Evolutionary conservation across 2,888 invertebrate genomes (phyloP).

Genomic region (Isotomurus palustris): DNA sequence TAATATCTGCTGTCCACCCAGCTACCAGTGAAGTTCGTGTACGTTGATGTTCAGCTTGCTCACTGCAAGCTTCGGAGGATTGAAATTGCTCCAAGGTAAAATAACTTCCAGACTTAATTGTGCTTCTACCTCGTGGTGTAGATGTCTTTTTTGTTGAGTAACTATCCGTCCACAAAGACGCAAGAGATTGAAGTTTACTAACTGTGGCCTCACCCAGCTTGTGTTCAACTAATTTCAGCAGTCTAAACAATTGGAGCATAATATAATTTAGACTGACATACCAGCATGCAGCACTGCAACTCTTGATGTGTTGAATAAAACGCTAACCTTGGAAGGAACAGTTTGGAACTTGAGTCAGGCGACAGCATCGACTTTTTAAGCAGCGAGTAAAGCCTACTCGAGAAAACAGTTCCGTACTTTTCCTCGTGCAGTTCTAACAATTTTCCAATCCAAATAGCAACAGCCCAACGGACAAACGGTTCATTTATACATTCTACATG

Average conservation of each 20-base stretch:
- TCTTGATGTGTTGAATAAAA: constrained; percentile 7
- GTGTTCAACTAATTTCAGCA: constrained; percentile 22
- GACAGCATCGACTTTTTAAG: constrained; percentile 18
- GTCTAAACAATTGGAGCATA: constrained; percentile 17
- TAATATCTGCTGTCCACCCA: no score
- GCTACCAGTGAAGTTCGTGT: no score
- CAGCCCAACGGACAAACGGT: constrained; percentile 1
- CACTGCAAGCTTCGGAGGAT: no score
- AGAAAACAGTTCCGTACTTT: constrained; percentile 21
- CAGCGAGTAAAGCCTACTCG: constrained; percentile 19
- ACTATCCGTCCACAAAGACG: constrained; percentile 24
- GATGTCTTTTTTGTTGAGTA: no score
- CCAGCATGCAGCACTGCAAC: neutral
- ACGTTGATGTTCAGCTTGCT: no score
- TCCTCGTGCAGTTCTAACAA: constrained; percentile 17
- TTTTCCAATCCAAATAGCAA: neutral
- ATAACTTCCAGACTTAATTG: no score
- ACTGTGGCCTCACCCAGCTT: constrained; percentile 20
- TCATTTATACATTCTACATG: constrained; percentile 12
- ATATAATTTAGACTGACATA: constrained; percentile 3
- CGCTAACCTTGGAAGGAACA: constrained; percentile 31
- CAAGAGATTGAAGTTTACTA: constrained; percentile 14
- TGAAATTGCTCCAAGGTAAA: no score
- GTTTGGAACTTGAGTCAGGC: constrained; percentile 18
- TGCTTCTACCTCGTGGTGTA: no score